phyloP scores from a whole-genome alignment of 2,797 vertebrate genomes.

The Crotalus adamanteus region DNA sequence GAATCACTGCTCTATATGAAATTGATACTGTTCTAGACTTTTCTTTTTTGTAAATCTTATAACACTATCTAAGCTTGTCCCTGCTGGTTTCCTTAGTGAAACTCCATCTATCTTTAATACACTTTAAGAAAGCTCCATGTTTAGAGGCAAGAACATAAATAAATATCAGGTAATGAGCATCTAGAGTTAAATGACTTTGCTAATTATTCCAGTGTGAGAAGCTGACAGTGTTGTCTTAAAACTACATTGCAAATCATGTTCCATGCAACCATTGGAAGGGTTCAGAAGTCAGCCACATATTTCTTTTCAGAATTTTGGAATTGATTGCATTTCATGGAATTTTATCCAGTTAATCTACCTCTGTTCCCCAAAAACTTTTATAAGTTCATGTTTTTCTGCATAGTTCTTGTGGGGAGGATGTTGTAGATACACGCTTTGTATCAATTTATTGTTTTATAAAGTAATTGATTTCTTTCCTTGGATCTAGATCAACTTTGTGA shows the following conservation, averaged over 20 bases:
- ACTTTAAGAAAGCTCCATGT: not conserved
- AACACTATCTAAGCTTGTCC: not conserved
- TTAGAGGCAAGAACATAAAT: not conserved
- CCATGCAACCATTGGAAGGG: not conserved
- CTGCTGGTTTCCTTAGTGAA: not conserved
- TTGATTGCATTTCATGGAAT: not conserved
- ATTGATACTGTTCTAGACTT: conserved; percentile 17
- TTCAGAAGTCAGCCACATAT: not conserved
- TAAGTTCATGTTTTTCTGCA: not conserved
- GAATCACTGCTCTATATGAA: not conserved
- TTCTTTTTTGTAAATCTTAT: conserved; percentile 13
- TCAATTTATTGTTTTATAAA: not conserved
- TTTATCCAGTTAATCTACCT: not conserved
- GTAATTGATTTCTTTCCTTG: not conserved
- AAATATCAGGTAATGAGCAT: conserved; percentile 13
- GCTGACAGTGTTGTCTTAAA: not conserved
- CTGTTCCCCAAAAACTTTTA: not conserved
- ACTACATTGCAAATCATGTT: not conserved
- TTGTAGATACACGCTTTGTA: not conserved
- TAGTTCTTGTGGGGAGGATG: not conserved
- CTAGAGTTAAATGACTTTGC: not conserved
- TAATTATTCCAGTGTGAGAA: conserved; percentile 5
- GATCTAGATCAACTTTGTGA: not conserved
- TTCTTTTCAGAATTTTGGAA: not conserved
- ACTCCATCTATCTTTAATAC: not conserved